Percentiles rank a stretch among this genome's conserved stretches.
Conservation (phyloP, 2,888 invertebrate species). For the Pteria penguin region DNA sequence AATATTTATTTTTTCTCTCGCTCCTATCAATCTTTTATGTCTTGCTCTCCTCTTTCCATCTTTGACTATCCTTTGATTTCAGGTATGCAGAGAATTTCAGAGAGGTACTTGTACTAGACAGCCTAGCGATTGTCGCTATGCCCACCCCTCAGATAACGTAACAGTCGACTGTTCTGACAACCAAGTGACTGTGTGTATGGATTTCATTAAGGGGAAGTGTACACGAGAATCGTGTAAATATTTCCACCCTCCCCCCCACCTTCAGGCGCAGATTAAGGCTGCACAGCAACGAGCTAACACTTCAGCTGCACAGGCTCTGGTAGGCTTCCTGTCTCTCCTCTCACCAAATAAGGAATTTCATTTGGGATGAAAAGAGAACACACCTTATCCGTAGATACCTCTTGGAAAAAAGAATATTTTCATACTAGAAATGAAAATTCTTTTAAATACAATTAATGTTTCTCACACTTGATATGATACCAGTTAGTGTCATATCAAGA, state of each 20-base stretch:
- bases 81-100: constrained; percentile 96
- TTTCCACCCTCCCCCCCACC: constrained; percentile 99
- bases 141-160: constrained; percentile 97
- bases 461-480: no score
- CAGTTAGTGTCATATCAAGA: no score
- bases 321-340: constrained; percentile 66
- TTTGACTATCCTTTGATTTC: constrained; percentile 54
- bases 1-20: constrained; percentile 24
- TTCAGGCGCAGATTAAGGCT: constrained; percentile 87
- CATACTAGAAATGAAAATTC: no score
- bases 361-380: no score
- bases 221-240: constrained; percentile 99
- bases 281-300: constrained; percentile 83
- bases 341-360: no score
- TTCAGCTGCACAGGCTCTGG: constrained; percentile 77
- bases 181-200: constrained; percentile 99
- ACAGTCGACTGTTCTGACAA: constrained; percentile 95
- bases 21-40: constrained; percentile 27
- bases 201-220: constrained; percentile 92
- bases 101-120: constrained; percentile 98
- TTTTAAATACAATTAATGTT: no score
- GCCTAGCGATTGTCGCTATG: constrained; percentile 98
- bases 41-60: constrained; percentile 35
- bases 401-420: no score
- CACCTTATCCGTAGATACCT: no score